A percentile compares a stretch with the other conserved stretches of the same genome.
Conservation (phyloP, 2,797 vertebrate genomes). For the Schizopygopsis malacanthus region DNA sequence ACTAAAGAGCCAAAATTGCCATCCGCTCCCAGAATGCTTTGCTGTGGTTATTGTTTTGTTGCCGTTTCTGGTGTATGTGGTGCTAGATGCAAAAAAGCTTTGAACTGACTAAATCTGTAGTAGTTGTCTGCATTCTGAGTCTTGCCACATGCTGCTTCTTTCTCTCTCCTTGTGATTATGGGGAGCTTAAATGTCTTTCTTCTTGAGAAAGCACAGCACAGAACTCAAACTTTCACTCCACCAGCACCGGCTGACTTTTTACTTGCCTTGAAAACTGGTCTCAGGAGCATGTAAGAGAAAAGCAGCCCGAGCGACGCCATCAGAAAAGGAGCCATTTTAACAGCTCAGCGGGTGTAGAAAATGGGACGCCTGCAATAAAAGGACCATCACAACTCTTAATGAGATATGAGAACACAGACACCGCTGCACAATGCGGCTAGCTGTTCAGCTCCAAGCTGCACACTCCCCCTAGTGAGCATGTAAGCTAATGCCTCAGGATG, state of each 20-base stretch:
- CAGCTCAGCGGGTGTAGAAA: slow-evolving; percentile 41
- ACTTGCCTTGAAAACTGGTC: slow-evolving; percentile 35
- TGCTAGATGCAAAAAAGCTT: slow-evolving; percentile 10
- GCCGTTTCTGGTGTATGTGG: slow-evolving; percentile 6
- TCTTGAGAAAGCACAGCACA: slow-evolving; percentile 21
- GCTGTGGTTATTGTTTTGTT: slow-evolving; percentile 23
- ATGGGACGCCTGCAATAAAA: slow-evolving; percentile 27
- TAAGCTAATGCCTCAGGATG: slow-evolving; percentile 71
- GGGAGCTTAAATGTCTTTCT: slow-evolving; percentile 45
- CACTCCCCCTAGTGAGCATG: slow-evolving; percentile 81
- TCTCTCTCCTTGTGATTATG: slow-evolving; percentile 43
- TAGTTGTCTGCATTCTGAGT: slow-evolving; percentile 41
- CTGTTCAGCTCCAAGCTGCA: slow-evolving; percentile 53
- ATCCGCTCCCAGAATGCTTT: slow-evolving; percentile 14
- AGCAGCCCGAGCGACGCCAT: background rate
- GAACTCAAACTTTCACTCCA: slow-evolving; percentile 37
- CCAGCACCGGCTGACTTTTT: slow-evolving; percentile 18
- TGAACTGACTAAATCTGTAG: slow-evolving; percentile 31
- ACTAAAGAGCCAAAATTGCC: background rate
- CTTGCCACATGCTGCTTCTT: slow-evolving; percentile 34
- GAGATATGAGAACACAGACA: slow-evolving; percentile 35
- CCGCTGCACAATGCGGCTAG: background rate
- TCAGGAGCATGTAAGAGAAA: slow-evolving; percentile 26
- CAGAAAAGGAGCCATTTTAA: slow-evolving; percentile 36
- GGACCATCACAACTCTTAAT: slow-evolving; percentile 40